phyloP scores from a whole-genome alignment of 2,797 vertebrate species.

The Stomatorhinus walkeri region DNA sequence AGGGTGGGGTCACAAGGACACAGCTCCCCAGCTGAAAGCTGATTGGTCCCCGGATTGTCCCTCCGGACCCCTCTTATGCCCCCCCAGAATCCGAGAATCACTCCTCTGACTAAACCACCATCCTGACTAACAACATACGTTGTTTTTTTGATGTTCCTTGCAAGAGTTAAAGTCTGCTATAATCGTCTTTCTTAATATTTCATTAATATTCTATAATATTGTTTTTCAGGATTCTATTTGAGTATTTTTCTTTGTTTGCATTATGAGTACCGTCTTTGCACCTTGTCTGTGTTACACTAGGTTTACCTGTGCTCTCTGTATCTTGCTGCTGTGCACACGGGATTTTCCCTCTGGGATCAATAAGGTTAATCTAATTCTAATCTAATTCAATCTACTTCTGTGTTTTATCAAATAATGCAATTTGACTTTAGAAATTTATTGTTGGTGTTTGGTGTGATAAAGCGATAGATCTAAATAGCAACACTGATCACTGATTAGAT shows the following conservation, averaged over 20 bases:
- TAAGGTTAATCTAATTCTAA: background rate
- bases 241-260: background rate
- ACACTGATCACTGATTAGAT: background rate
- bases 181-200: background rate
- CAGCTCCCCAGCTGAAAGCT: background rate
- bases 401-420: background rate
- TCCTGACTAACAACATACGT: background rate
- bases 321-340: background rate
- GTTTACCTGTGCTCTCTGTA: background rate
- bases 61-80: background rate
- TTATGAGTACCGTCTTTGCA: background rate
- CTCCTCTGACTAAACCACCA: background rate
- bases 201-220: background rate
- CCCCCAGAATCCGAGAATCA: background rate
- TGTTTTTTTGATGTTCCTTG: background rate
- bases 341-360: background rate
- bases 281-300: background rate
- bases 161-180: background rate
- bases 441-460: background rate
- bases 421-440: background rate
- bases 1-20: background rate
- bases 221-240: background rate
- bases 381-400: background rate
- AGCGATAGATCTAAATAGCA: background rate
- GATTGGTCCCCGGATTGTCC: background rate